phyloP scores from a whole-genome alignment of 1,140 invertebrate species.

The Drosophila sucinea region DNA sequence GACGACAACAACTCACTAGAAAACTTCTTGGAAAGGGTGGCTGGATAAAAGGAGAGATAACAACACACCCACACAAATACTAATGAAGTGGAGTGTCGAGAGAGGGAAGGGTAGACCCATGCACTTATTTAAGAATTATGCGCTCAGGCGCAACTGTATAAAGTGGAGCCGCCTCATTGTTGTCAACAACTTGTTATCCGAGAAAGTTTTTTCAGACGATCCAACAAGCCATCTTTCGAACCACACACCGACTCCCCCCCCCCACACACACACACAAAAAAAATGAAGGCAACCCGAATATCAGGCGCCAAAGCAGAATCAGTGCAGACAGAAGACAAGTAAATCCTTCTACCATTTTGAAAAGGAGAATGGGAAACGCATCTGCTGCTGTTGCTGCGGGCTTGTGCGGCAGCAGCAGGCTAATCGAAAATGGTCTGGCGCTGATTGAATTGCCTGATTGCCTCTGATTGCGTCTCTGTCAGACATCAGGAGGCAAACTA shows the following conservation, averaged over 20 bases:
- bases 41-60: conserved; percentile 6
- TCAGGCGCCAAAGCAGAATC: conserved; percentile 1
- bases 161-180: conserved; percentile 45
- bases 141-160: conserved; percentile 55
- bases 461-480: conserved; percentile 67
- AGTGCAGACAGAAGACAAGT: conserved; percentile 44
- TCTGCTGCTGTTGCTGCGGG: conserved; percentile 8
- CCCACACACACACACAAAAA: background rate
- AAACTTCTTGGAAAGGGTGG: conserved; percentile 8
- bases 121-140: conserved; percentile 76
- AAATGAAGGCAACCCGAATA: conserved; percentile 10
- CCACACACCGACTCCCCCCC: background rate
- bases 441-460: conserved; percentile 79
- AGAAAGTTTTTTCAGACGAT: conserved; percentile 25
- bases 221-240: background rate
- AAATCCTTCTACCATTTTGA: conserved; percentile 50
- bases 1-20: conserved; percentile 57
- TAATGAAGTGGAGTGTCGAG: background rate
- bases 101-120: background rate
- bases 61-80: conserved; percentile 1
- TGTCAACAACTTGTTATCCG: conserved; percentile 65
- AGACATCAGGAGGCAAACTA: conserved; percentile 67
- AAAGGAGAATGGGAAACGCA: conserved; percentile 31
- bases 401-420: background rate
- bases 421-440: conserved; percentile 46